Percentiles rank a stretch among this genome's conserved stretches.
Evolutionary conservation across 2,888 invertebrate genomes (phyloP).

Genomic region (Clostera curtula): DNA sequence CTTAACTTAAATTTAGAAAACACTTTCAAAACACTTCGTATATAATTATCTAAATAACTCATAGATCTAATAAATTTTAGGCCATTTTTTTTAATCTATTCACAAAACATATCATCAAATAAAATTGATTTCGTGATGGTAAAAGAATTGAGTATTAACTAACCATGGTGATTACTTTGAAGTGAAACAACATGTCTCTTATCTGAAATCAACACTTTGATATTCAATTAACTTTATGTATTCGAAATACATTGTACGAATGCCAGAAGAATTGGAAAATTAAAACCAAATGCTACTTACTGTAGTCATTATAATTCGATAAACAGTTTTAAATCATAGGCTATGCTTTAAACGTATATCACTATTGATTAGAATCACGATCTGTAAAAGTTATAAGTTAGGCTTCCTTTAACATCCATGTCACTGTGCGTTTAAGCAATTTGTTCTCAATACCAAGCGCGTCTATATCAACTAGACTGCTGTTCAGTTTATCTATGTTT

Average conservation of each 20-base stretch:
- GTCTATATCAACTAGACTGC: constrained; percentile 29
- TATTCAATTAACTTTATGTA: constrained; percentile 42
- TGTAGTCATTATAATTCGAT: too few relatives aligned
- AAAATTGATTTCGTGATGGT: not conserved
- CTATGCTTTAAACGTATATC: too few relatives aligned
- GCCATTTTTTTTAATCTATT: too few relatives aligned
- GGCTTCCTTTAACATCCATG: constrained; percentile 30
- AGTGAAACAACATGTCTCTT: constrained; percentile 40
- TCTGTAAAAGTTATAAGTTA: too few relatives aligned
- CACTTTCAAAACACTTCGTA: too few relatives aligned
- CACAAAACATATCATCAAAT: not conserved
- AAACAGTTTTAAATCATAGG: too few relatives aligned
- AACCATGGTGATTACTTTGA: constrained; percentile 31
- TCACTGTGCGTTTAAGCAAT: constrained; percentile 23
- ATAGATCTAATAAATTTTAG: too few relatives aligned
- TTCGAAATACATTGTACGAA: too few relatives aligned
- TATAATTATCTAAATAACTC: too few relatives aligned
- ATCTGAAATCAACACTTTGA: constrained; percentile 28
- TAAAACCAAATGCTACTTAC: constrained; percentile 6
- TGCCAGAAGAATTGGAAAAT: constrained; percentile 21
- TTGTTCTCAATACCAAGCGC: constrained; percentile 31
- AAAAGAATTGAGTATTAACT: constrained; percentile 17
- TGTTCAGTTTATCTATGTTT: constrained; percentile 31
- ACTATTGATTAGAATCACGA: too few relatives aligned
- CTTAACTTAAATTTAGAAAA: too few relatives aligned